Conservation (phyloP, 2,113 vertebrate genomes). For the Oophaga pumilio region DNA sequence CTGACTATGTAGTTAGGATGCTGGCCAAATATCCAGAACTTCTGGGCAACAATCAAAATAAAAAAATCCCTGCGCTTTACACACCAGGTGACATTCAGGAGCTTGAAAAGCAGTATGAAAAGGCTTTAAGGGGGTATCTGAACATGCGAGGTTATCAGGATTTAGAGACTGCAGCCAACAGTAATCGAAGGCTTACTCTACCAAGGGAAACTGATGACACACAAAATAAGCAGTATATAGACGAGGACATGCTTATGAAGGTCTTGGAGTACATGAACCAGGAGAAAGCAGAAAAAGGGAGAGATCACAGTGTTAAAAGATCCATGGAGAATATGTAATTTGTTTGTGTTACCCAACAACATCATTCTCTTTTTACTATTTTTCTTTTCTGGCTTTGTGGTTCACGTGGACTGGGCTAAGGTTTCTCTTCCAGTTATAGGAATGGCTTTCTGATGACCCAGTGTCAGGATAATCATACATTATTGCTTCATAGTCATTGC, state of each 20-base stretch:
- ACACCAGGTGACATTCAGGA: conserved; percentile 67
- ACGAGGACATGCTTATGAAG: conserved; percentile 84
- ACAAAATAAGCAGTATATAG: conserved; percentile 71
- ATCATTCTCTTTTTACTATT: conserved; percentile 36
- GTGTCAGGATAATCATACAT: conserved; percentile 18
- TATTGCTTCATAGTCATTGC: conserved; percentile 4
- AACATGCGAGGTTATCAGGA: conserved; percentile 75
- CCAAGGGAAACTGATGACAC: conserved; percentile 64
- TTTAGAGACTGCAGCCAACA: conserved; percentile 64
- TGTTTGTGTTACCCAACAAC: conserved; percentile 40
- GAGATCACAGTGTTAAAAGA: conserved; percentile 78
- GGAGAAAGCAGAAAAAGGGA: conserved; percentile 79
- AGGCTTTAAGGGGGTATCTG: conserved; percentile 79
- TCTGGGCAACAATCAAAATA: conserved; percentile 71
- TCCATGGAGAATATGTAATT: conserved; percentile 79
- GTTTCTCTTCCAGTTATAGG: conserved; percentile 14
- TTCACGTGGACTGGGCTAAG: conserved; percentile 8
- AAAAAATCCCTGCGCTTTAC: conserved; percentile 70
- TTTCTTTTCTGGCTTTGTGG: conserved; percentile 33
- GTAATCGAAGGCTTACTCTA: conserved; percentile 74
- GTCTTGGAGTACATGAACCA: conserved; percentile 87
- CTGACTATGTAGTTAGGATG: conserved; percentile 83
- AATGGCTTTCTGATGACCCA: conserved; percentile 23
- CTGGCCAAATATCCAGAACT: conserved; percentile 79
- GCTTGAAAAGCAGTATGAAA: conserved; percentile 71